Percentiles rank a stretch among this genome's conserved stretches.
These are phyloP conservation scores for Ceratosolen fusciceps DNA, from an alignment of 1,140 invertebrate genomes.

Conservation along the genomic window DNA sequence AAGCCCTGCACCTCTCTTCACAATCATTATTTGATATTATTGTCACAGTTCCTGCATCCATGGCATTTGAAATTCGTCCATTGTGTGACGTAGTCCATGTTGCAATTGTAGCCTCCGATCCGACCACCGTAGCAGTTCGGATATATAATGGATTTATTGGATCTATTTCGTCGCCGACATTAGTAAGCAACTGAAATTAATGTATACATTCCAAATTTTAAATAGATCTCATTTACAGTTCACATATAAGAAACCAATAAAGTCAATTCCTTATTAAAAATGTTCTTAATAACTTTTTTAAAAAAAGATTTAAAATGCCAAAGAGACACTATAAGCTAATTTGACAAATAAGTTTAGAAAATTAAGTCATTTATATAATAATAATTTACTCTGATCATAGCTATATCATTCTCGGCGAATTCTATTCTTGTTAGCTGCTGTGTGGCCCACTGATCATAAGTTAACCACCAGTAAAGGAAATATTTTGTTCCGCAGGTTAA, in stretches of 20 bases:
- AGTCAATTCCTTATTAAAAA: background rate
- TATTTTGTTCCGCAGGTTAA: background rate
- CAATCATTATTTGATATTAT: background rate
- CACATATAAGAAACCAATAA: background rate
- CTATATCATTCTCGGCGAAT: background rate
- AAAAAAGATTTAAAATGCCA: no score
- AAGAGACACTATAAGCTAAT: no score
- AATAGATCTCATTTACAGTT: background rate
- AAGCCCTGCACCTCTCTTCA: no score
- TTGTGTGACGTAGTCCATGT: background rate
- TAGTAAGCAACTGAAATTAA: background rate
- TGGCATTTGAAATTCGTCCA: background rate
- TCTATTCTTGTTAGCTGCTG: background rate
- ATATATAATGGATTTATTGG: background rate
- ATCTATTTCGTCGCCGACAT: background rate
- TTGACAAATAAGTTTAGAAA: background rate
- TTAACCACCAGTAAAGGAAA: background rate
- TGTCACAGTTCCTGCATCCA: background rate
- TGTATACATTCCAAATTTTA: background rate
- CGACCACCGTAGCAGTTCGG: background rate
- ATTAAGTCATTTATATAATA: background rate
- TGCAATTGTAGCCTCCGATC: background rate
- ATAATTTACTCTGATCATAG: background rate
- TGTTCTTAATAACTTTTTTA: no score
- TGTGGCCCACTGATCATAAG: background rate